Evolutionary conservation across 2,797 vertebrate species (phyloP), one percentile per base, ranked within the genome.

Genomic region (Danionella dracula): DNA sequence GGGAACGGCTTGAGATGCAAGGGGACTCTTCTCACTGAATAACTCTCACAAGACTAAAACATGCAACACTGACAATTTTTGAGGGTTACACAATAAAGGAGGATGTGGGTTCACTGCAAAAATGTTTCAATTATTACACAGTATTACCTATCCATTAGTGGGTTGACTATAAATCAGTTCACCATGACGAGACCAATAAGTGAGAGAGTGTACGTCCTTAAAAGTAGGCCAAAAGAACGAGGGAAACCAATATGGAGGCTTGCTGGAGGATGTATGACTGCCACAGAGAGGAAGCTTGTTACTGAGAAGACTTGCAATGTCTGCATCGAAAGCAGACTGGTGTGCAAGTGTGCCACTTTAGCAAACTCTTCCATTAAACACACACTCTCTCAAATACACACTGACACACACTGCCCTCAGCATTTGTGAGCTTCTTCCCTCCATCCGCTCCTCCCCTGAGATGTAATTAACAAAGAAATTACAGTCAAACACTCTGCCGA

Each of bases 391-490:
- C 23, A 6, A 3, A 13, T 19, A 46, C 17, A 10, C 65, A 63
- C 34, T 19, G 31, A 20, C 46, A 66, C 63, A 66, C 57, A 61
- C 27, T 66, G 62, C 70, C 72, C 48, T 53, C 42, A 45, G 68
- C 66, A 5, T 57, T 42, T 38, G 13, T 38, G 2, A 23, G 21
- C 10, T n/a, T 31, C 41, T 82, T 76, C 80, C 73, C 64, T 79
- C 53, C 76, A 77, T 77, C 58, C 79, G 70, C 71, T 68, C 62
- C 56, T 89, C 87, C 84, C 85, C 54, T 70, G 85, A 88, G 86
- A 88, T 78, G 86, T 85, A 90, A 90, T 90, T 89, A 90, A 88
- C 87, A 87, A 87, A 90, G 84, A 90, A 85, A 89, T 87, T 79
- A 88, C 82, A 84, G 85, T 73, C 72, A 77, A 88, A 86, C 83